phyloP scores from a whole-genome alignment of 2,113 vertebrate species.

The Terrapene triunguis region DNA sequence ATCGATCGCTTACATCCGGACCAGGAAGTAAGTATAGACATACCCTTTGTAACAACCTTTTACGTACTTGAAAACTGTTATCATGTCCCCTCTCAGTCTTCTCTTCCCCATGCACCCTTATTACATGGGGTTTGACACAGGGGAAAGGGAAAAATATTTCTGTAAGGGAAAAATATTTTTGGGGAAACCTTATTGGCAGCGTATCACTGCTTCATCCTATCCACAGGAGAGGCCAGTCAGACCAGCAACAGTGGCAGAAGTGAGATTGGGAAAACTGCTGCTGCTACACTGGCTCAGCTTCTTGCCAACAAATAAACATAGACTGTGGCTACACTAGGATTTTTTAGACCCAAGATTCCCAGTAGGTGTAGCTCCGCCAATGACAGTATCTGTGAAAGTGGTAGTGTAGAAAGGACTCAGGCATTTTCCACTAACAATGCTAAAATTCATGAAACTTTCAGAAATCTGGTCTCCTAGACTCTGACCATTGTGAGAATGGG shows the following conservation, averaged over 20 bases:
- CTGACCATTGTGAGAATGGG: not conserved
- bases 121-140: not conserved
- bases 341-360: rapidly evolving
- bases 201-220: not conserved
- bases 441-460: not conserved
- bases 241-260: not conserved
- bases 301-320: rapidly evolving
- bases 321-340: not conserved
- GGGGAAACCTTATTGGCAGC: not conserved
- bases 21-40: too few relatives aligned
- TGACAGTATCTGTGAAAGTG: not conserved
- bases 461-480: not conserved
- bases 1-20: too few relatives aligned
- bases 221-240: not conserved
- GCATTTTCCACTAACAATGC: not conserved
- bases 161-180: not conserved
- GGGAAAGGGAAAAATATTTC: too few relatives aligned
- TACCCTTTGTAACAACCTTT: too few relatives aligned
- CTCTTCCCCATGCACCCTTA: not conserved
- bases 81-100: too few relatives aligned
- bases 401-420: rapidly evolving
- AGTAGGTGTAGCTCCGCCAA: rapidly evolving
- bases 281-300: rapidly evolving
- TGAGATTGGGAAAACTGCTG: not conserved
- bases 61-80: too few relatives aligned